These are phyloP conservation scores for Meriones unguiculatus DNA, from an alignment of 2,113 vertebrate species.

Conservation along the genomic window DNA sequence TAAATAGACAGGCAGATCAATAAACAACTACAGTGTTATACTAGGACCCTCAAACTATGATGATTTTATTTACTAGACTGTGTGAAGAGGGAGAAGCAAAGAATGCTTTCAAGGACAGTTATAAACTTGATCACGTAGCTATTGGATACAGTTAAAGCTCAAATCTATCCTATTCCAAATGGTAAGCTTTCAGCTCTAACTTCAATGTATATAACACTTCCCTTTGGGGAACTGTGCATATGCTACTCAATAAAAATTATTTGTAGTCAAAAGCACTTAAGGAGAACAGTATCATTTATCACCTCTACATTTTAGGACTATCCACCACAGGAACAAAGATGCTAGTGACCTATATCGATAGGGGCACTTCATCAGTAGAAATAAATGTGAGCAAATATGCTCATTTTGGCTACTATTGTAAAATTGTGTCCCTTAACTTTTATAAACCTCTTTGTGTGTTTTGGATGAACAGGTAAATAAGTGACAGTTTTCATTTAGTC, in stretches of 20 bases:
- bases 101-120: neutral
- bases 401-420: neutral
- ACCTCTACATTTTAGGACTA: neutral
- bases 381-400: neutral
- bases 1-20: neutral
- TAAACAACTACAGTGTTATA: neutral
- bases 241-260: neutral
- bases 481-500: neutral
- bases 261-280: neutral
- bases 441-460: neutral
- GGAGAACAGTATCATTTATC: neutral
- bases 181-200: too few relatives aligned
- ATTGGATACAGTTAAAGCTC: neutral
- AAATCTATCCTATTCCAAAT: neutral
- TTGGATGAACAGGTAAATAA: neutral
- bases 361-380: neutral
- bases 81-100: too few relatives aligned
- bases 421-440: neutral
- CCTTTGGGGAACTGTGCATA: neutral
- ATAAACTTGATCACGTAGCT: neutral
- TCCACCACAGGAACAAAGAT: neutral
- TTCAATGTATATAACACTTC: neutral
- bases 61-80: neutral
- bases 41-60: neutral
- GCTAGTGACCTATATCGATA: neutral